phyloP scores from a whole-genome alignment of 2,888 invertebrate species.

The Lampropteryx suffumata region DNA sequence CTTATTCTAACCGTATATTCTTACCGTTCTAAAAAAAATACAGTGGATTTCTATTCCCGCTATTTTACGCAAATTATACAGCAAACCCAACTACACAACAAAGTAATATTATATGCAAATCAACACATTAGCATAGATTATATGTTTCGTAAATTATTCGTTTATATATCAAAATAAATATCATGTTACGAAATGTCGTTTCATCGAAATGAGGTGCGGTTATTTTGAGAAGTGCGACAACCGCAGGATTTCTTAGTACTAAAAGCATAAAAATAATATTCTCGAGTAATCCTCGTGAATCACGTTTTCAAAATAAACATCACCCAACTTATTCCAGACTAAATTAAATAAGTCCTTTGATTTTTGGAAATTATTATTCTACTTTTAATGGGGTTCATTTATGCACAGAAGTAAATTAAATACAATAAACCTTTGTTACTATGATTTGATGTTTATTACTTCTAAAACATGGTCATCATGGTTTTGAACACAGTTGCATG shows the following conservation, averaged over 20 bases:
- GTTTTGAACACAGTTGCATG: too few relatives aligned
- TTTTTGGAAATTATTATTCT: slow-evolving; percentile 25
- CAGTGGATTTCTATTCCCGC: too few relatives aligned
- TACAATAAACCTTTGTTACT: too few relatives aligned
- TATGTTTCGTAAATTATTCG: too few relatives aligned
- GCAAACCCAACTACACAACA: not conserved
- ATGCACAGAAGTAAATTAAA: too few relatives aligned
- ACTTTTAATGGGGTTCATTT: too few relatives aligned
- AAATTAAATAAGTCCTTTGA: slow-evolving; percentile 3
- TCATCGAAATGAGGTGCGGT: not conserved
- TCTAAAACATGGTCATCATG: too few relatives aligned
- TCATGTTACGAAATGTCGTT: not conserved
- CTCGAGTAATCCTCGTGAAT: slow-evolving; percentile 22
- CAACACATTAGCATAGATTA: too few relatives aligned
- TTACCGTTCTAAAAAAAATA: too few relatives aligned
- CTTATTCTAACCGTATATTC: not conserved
- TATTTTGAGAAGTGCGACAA: slow-evolving; percentile 15
- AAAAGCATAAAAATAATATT: slow-evolving; percentile 19
- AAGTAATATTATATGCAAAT: too few relatives aligned
- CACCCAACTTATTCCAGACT: not conserved
- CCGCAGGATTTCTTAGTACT: slow-evolving; percentile 21
- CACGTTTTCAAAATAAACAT: slow-evolving; percentile 15
- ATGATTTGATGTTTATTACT: too few relatives aligned
- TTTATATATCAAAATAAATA: not conserved
- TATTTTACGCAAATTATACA: not conserved